phyloP scores from a whole-genome alignment of 53 echinoderm and acorn worm genomes.

The Arbacia lixula region DNA sequence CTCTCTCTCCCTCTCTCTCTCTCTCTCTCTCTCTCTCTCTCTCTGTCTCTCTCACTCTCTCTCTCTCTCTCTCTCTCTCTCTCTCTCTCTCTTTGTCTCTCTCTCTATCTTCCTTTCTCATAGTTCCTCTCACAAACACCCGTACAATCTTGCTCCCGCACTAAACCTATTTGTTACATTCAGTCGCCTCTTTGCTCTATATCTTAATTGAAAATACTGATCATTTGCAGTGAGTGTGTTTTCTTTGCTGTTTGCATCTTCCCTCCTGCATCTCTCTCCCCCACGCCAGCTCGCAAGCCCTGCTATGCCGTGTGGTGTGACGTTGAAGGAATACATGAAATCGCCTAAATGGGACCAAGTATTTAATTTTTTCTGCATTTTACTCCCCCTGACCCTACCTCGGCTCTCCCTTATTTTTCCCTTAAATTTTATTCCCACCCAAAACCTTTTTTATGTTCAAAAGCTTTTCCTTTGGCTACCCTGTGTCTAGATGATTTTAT shows the following conservation, averaged over 20 bases:
- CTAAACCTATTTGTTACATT: not conserved
- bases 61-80: not conserved
- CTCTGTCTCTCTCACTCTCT: not conserved
- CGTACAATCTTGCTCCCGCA: not conserved
- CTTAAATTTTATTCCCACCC: not conserved
- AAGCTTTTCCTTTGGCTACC: no score
- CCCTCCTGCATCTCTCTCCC: conserved; percentile 25
- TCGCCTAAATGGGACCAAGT: conserved; percentile 48
- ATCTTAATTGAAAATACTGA: not conserved
- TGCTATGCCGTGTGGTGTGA: conserved; percentile 19
- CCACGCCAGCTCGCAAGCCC: conserved; percentile 1
- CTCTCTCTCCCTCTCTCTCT: not conserved
- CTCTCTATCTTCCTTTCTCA: not conserved
- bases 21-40: not conserved
- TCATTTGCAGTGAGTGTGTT: conserved; percentile 13
- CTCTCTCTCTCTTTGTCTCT: not conserved
- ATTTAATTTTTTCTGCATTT: conserved; percentile 29
- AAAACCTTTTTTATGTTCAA: no score
- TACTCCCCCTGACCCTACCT: no score
- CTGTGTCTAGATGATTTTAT: no score
- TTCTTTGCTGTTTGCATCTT: conserved; percentile 14
- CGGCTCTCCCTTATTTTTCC: not conserved
- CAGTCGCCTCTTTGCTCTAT: not conserved
- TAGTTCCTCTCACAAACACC: not conserved
- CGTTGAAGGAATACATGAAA: conserved; percentile 39